Evolutionary conservation across 1,140 invertebrate species (phyloP).

Genomic region (Drosophila azteca): DNA sequence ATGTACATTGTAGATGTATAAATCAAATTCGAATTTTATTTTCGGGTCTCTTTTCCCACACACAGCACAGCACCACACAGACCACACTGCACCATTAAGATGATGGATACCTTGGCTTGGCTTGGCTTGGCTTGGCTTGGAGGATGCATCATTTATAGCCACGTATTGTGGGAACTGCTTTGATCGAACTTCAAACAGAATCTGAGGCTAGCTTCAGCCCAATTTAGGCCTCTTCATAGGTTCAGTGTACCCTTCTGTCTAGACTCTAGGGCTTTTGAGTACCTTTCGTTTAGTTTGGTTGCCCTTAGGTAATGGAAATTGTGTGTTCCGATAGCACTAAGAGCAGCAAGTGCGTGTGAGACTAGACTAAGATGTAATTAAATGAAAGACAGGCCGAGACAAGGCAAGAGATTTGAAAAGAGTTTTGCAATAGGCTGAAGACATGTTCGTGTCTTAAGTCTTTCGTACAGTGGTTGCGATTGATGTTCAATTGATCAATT

Average conservation of each 20-base stretch:
- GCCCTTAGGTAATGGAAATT: no score
- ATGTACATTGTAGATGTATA: slow-evolving; percentile 35
- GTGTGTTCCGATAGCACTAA: background rate
- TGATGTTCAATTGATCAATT: background rate
- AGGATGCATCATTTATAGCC: slow-evolving; percentile 26
- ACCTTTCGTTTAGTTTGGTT: no score
- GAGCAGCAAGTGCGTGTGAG: slow-evolving; percentile 53
- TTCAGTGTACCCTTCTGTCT: no score
- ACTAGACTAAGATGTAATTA: slow-evolving; percentile 30
- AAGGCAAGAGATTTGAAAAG: background rate
- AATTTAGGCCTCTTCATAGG: slow-evolving; percentile 17
- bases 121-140: slow-evolving; percentile 2
- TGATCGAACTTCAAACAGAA: slow-evolving; percentile 17
- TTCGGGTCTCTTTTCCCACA: slow-evolving; percentile 25
- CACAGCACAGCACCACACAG: no score
- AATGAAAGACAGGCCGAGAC: no score
- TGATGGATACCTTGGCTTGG: slow-evolving; percentile 28
- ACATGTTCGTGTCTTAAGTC: slow-evolving; percentile 71
- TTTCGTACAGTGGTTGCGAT: slow-evolving; percentile 42
- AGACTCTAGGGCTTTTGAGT: no score
- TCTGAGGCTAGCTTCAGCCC: slow-evolving; percentile 8
- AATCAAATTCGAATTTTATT: slow-evolving; percentile 36
- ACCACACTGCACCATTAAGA: slow-evolving; percentile 8
- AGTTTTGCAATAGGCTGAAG: slow-evolving; percentile 47
- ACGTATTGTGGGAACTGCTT: slow-evolving; percentile 28